phyloP scores from a whole-genome alignment of 2,113 vertebrate genomes.

The Grammomys surdaster region DNA sequence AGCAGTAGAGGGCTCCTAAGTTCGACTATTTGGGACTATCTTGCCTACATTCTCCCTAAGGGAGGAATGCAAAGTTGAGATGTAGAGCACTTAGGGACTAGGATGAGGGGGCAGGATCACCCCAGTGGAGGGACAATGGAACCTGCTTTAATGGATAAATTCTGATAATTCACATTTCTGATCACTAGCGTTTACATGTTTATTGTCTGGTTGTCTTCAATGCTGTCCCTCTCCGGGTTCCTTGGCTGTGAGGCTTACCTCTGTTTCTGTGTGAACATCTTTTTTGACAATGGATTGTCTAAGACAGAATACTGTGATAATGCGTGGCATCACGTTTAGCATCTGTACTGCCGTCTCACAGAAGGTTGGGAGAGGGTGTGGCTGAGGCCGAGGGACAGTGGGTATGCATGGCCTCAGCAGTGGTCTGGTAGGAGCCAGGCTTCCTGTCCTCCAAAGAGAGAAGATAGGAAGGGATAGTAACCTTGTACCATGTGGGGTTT shows the following conservation, averaged over 20 bases:
- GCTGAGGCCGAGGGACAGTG: background rate
- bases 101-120: no score
- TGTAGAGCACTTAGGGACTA: background rate
- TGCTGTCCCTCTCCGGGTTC: background rate
- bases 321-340: background rate
- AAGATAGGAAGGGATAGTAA: background rate
- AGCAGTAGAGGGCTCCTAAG: background rate
- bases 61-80: background rate
- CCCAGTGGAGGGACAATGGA: background rate
- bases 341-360: background rate
- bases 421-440: background rate
- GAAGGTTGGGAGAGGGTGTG: background rate
- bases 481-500: background rate
- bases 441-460: background rate
- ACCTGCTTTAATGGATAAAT: background rate
- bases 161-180: constrained; percentile 12
- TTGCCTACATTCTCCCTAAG: background rate
- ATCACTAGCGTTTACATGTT: constrained; percentile 1
- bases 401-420: background rate
- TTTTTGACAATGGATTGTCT: constrained; percentile 28
- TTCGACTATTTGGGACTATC: background rate
- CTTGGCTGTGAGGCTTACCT: background rate
- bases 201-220: background rate
- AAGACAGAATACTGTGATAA: background rate
- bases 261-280: background rate